These are phyloP conservation scores for Noctua pronuba DNA, from an alignment of 2,888 invertebrate genomes.

Conservation along the genomic window DNA sequence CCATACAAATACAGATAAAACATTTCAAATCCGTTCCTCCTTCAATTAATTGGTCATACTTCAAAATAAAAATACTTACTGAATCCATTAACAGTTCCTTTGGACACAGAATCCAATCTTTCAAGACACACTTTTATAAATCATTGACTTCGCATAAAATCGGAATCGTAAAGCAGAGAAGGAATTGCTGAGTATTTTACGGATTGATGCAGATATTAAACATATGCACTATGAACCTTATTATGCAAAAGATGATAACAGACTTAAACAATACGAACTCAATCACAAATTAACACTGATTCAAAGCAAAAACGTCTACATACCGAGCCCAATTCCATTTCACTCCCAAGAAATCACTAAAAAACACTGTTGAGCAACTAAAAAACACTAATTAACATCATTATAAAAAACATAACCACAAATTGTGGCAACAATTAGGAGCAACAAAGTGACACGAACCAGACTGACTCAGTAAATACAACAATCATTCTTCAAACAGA, in stretches of 20 bases:
- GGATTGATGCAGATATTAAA: conserved; percentile 1
- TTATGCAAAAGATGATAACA: not conserved
- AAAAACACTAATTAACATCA: conserved; percentile 32
- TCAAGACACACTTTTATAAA: not conserved
- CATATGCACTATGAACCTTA: not conserved
- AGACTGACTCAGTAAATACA: conserved; percentile 43
- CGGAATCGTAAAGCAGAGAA: not conserved
- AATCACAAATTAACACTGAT: not conserved
- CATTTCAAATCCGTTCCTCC: not conserved
- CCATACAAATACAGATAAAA: not conserved
- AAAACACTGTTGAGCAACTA: conserved; percentile 17
- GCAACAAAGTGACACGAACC: conserved; percentile 14
- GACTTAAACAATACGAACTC: not conserved
- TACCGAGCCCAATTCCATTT: conserved; percentile 66
- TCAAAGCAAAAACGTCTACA: conserved; percentile 15
- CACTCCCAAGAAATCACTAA: conserved; percentile 9
- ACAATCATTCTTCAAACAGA: conserved; percentile 67
- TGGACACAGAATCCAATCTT: not conserved
- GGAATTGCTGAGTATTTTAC: not conserved
- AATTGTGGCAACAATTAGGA: conserved; percentile 41
- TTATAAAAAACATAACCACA: conserved; percentile 38
- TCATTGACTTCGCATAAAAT: not conserved
- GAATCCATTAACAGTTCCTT: not conserved
- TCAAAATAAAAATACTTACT: conserved; percentile 23
- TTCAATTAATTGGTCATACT: not conserved